A percentile compares a stretch with the other conserved stretches of the same genome.
phyloP scores from a whole-genome alignment of 1,140 invertebrate species.

The Bemisia tabaci region DNA sequence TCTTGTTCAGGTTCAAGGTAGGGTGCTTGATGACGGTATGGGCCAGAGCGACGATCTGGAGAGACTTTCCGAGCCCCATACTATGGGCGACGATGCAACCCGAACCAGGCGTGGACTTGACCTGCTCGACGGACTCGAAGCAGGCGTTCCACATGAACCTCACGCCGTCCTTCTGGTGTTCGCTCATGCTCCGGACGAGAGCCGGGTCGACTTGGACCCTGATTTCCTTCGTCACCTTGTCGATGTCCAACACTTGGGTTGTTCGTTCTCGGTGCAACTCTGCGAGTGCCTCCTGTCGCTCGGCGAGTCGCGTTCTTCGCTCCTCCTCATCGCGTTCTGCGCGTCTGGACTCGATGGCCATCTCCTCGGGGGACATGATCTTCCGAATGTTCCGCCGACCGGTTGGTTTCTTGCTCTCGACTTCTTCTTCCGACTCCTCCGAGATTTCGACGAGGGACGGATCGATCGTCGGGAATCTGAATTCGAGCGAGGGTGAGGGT shows the following conservation, averaged over 20 bases:
- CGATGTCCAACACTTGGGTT: too few relatives aligned
- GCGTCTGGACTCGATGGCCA: neutral
- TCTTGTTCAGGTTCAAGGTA: conserved; percentile 38
- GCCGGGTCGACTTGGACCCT: too few relatives aligned
- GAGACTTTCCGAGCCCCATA: conserved; percentile 52
- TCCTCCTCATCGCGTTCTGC: neutral
- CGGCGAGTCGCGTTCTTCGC: neutral
- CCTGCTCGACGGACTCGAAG: conserved; percentile 46
- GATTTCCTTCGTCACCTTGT: too few relatives aligned
- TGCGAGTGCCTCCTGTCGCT: too few relatives aligned
- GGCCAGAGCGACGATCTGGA: conserved; percentile 48
- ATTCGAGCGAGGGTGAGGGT: too few relatives aligned
- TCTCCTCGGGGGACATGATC: neutral
- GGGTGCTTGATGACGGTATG: conserved; percentile 49
- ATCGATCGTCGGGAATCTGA: too few relatives aligned
- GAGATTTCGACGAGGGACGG: too few relatives aligned
- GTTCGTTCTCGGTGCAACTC: neutral
- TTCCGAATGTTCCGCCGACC: neutral
- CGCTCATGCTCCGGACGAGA: too few relatives aligned
- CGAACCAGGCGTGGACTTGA: conserved; percentile 42
- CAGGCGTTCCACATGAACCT: conserved; percentile 65
- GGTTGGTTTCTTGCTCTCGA: too few relatives aligned
- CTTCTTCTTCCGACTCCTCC: neutral
- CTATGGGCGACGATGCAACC: conserved; percentile 79
- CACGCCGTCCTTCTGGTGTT: conserved; percentile 57